Evolutionary conservation across 2,888 invertebrate species (phyloP), one percentile per base, ranked within the genome.

Genomic region (Nesidiocoris tenuis): DNA sequence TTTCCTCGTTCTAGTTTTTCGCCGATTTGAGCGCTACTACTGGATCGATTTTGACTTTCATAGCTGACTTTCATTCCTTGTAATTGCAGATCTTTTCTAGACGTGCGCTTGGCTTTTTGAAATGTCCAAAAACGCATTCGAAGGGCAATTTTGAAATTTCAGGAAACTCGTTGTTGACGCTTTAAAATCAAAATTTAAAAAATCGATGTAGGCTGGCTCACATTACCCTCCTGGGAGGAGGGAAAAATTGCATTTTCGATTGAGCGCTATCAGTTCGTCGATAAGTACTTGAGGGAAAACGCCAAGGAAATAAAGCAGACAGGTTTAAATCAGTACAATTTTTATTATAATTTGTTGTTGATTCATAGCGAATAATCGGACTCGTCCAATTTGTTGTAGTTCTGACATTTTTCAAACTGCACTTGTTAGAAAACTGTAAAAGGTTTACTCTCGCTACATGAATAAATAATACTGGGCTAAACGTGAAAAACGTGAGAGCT

Each of bases 291-390:
- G 39, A 39, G 39, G 5, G 39, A 3, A 39, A 39, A 7, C 12
- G 39, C 39, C 39, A 39, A 39, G 39, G 39, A 39, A 39, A 39
- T 7, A 39, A 7, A 39, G 12, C 39, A 12, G 39, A 39, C 3
- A 2, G n/a, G 19, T 65, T 23, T 39, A 65, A 65, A 65, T 65
- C 65, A 65, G 65, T 65, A 65, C 65, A 65, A 65, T 65, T 65
- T 39, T 65, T 65, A 65, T 65, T 65, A 39, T 65, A 65, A 65
- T 65, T 65, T 65, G 39, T 63, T 63, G 1, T 65, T 65, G 65
- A 39, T 65, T 24, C 39, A 39, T 39, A 65, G 21, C 23, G 12
- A 65, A 39, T 3, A 65, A 39, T 39, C 65, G 39, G 39, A 39
- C 39, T 65, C 64, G 39, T 65, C 54, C 65, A 39, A 65, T 22